Evolutionary conservation across 1,140 invertebrate genomes (phyloP).

Genomic region (Fopius arisanus): DNA sequence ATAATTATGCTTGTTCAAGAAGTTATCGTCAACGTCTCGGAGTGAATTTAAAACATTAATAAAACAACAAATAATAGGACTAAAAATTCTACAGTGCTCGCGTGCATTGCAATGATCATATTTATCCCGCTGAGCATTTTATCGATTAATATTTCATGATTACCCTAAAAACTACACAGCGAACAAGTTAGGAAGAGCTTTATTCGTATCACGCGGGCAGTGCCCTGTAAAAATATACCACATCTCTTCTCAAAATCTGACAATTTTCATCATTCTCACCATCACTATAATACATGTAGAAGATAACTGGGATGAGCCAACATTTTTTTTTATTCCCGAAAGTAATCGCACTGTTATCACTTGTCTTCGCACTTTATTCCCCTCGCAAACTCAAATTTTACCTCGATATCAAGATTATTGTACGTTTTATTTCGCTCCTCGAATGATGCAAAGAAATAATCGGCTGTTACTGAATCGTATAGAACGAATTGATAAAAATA

Average conservation of each 20-base stretch:
- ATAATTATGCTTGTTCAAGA: no score
- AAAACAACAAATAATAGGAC: no score
- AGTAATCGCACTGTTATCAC: conserved; percentile 3
- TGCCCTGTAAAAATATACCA: conserved; percentile 64
- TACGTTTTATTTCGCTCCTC: neutral
- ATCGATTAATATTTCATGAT: conserved; percentile 37
- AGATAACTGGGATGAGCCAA: conserved; percentile 23
- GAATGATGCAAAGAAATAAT: neutral
- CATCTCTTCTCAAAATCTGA: conserved; percentile 40
- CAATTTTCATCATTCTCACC: conserved; percentile 25
- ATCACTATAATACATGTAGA: neutral
- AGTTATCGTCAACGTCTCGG: no score
- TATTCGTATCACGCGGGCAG: conserved; percentile 55
- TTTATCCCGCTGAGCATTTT: neutral
- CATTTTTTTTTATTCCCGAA: neutral
- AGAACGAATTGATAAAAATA: neutral
- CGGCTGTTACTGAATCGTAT: neutral
- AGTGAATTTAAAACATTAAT: no score
- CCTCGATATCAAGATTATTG: conserved; percentile 34
- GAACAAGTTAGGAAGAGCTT: conserved; percentile 60
- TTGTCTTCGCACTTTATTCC: conserved; percentile 11
- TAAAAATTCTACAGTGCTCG: neutral
- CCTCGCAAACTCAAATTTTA: neutral
- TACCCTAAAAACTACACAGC: conserved; percentile 45
- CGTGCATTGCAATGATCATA: neutral